A percentile compares a stretch with the other conserved stretches of the same genome.
These are phyloP conservation scores for Empis stercorea DNA, from an alignment of 2,888 invertebrate genomes.

Conservation along the genomic window DNA sequence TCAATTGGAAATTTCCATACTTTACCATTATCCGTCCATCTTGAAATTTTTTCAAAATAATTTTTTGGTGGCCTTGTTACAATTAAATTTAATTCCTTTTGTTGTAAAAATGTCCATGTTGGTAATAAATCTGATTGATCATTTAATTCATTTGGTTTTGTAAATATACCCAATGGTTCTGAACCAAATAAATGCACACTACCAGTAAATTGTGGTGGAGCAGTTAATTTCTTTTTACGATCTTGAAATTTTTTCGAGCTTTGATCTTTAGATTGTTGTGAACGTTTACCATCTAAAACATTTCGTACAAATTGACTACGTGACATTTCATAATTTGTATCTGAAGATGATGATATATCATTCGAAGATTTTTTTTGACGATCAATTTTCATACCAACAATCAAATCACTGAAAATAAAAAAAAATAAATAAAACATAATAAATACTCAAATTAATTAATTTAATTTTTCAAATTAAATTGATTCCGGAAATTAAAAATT, in stretches of 20 bases:
- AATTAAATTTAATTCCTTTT: constrained; percentile 52
- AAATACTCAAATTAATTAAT: too few relatives aligned
- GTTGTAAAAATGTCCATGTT: constrained; percentile 55
- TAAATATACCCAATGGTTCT: constrained; percentile 52
- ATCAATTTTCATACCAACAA: constrained; percentile 69
- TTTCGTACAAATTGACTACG: constrained; percentile 24
- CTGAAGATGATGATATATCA: background rate
- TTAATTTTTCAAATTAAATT: too few relatives aligned
- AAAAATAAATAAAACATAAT: background rate
- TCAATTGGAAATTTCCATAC: constrained; percentile 95
- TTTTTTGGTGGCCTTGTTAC: constrained; percentile 67
- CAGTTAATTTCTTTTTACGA: background rate
- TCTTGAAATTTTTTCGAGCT: background rate
- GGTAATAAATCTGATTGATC: constrained; percentile 34
- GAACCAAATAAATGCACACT: constrained; percentile 50
- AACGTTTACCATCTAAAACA: constrained; percentile 14
- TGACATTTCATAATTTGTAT: background rate
- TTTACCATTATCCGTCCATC: constrained; percentile 90
- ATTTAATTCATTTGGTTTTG: constrained; percentile 18
- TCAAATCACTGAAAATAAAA: constrained; percentile 45
- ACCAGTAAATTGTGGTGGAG: constrained; percentile 25
- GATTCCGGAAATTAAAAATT: too few relatives aligned
- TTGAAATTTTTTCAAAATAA: constrained; percentile 83
- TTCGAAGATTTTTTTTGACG: constrained; percentile 25
- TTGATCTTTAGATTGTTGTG: background rate